phyloP scores from a whole-genome alignment of 1,140 invertebrate genomes.

The Daktulosphaira vitifoliae region DNA sequence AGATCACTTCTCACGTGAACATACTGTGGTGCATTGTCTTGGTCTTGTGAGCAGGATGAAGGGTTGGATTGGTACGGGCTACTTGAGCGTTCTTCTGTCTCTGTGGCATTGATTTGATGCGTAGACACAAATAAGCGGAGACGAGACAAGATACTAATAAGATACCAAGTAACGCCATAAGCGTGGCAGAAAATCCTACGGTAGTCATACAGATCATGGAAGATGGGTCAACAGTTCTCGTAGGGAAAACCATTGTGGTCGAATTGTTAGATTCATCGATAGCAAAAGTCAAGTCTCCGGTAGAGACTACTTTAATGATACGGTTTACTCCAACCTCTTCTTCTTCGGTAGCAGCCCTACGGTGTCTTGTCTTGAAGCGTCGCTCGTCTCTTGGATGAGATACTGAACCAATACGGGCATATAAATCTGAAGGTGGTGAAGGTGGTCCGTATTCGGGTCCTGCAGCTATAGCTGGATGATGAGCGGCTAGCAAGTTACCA shows the following conservation, averaged over 20 bases:
- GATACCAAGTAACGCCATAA: constrained; percentile 68
- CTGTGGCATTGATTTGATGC: constrained; percentile 51
- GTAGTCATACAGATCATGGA: constrained; percentile 86
- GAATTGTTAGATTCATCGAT: constrained; percentile 71
- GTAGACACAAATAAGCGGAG: constrained; percentile 72
- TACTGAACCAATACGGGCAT: constrained; percentile 63
- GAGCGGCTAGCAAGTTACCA: constrained; percentile 32
- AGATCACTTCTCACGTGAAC: background rate
- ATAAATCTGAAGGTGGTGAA: constrained; percentile 51
- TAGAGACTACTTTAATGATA: constrained; percentile 84
- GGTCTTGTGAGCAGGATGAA: background rate
- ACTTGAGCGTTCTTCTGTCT: constrained; percentile 28
- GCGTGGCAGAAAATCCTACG: constrained; percentile 73
- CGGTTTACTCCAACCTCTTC: constrained; percentile 85
- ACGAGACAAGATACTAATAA: constrained; percentile 72
- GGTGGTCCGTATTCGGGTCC: constrained; percentile 4
- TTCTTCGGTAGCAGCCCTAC: constrained; percentile 58
- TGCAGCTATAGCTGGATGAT: constrained; percentile 25
- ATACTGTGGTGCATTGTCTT: constrained; percentile 7
- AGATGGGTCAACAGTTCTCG: constrained; percentile 53
- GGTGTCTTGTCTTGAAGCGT: constrained; percentile 50
- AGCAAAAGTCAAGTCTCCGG: constrained; percentile 86
- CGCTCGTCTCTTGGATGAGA: constrained; percentile 59
- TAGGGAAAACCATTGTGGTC: constrained; percentile 68
- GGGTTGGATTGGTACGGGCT: constrained; percentile 11